These are phyloP conservation scores for Heliconius eleuchia DNA, from an alignment of 1,140 invertebrate genomes.

Conservation along the genomic window DNA sequence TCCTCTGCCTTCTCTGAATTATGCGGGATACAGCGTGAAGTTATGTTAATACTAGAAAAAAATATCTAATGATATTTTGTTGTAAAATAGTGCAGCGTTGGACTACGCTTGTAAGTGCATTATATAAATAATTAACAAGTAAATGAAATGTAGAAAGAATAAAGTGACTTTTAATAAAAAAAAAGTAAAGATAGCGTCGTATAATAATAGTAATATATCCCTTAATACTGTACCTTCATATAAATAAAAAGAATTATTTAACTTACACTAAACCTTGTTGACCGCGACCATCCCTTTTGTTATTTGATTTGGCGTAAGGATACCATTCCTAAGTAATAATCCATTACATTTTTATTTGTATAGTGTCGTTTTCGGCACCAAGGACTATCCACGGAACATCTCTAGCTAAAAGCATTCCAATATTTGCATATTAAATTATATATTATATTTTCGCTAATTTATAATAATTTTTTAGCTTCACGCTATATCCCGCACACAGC, in stretches of 20 bases:
- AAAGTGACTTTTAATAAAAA: no score
- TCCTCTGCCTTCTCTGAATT: no score
- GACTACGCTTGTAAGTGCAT: no score
- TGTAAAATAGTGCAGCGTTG: no score
- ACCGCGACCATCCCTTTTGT: not conserved
- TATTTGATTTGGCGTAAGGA: not conserved
- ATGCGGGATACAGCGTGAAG: no score
- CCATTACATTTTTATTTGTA: conserved; percentile 1
- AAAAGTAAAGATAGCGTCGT: no score
- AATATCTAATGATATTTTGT: no score
- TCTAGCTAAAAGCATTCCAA: conserved; percentile 1
- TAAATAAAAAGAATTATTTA: not conserved
- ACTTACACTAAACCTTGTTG: not conserved
- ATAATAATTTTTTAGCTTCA: no score
- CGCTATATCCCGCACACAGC: no score
- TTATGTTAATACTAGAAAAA: no score
- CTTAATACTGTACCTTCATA: not conserved
- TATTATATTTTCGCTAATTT: not conserved
- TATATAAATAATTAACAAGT: no score
- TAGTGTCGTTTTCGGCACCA: not conserved
- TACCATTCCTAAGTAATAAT: not conserved
- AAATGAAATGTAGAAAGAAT: no score
- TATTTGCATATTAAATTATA: not conserved
- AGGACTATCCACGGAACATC: not conserved
- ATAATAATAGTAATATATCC: not conserved